Base-by-base conservation (phyloP, 2,113 vertebrate species). In the Orcinus orca region DNA sequence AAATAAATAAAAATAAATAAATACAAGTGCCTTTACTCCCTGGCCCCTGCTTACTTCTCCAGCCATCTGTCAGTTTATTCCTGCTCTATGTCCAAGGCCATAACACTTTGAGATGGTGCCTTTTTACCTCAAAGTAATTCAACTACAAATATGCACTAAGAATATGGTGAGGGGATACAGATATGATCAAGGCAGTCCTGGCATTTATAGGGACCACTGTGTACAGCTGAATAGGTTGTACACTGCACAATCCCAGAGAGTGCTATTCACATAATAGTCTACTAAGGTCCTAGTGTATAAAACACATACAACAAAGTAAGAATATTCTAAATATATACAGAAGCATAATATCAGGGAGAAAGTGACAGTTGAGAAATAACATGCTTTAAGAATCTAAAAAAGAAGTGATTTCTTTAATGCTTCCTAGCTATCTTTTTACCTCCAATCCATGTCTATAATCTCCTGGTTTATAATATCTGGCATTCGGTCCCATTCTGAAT, bases 351-450 rank as follows among this genome's bases (percentile, higher is more conserved):
- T 4, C 67, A 68, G 82, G 58, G 25, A 80, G 81, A 55, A 73
- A 65, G 65, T 14, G 21, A 86, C 62, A 55, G 58, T 8, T 79
- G n/a, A 93, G 53, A 89, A 79, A 87, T 55, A 53, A 29, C 7
- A 62, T 58, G 33, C 65, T 73, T 81, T 47, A 67, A 90, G 47
- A 67, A 50, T 67, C 85, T 83, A n/a, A 53, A 41, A 67, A 60
- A 74, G n/a, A 63, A 76, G 60, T 68, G 10, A 79, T 71, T 93
- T 89, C 4, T 84, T 84, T 36, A 88, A 44, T 63, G 41, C 33
- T 41, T 87, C 38, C 41, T 53, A 92, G 12, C n/a, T 81, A 92
- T 90, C 76, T 65, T 81, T 79, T 81, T 55, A 36, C 29, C 23
- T 91, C 33, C 76, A 82, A 33, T 82, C 38, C 33, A 60, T 53